phyloP scores from a whole-genome alignment of 23 tunicate genomes.

The Oikopleura albicans region DNA sequence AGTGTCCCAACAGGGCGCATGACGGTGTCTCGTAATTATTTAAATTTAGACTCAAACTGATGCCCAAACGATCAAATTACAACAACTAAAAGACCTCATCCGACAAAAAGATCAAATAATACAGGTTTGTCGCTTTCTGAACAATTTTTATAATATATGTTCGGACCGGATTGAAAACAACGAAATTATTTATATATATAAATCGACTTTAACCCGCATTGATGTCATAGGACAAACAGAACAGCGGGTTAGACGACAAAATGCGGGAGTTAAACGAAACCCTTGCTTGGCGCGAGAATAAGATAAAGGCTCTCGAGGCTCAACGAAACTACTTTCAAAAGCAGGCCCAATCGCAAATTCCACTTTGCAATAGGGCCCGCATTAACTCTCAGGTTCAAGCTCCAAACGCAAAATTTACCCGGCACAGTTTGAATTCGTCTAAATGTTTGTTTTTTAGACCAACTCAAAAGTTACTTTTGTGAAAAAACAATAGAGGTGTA shows the following conservation, averaged over 20 bases:
- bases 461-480: too few relatives aligned
- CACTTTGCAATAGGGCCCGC: not conserved
- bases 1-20: too few relatives aligned
- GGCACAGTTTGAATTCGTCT: too few relatives aligned
- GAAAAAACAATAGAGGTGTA: too few relatives aligned
- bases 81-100: not conserved
- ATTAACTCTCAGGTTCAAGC: too few relatives aligned
- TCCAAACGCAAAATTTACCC: too few relatives aligned
- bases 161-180: not conserved
- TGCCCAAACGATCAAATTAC: not conserved
- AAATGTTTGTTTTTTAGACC: too few relatives aligned
- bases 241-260: not conserved
- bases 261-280: not conserved
- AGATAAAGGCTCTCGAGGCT: not conserved
- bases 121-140: not conserved
- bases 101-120: constrained; percentile 8
- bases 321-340: constrained; percentile 8
- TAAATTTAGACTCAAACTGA: not conserved
- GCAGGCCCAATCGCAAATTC: not conserved
- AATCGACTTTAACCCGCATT: too few relatives aligned
- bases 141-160: not conserved
- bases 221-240: not conserved
- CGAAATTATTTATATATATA: not conserved
- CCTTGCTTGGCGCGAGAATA: not conserved
- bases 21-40: too few relatives aligned